Evolutionary conservation across 2,797 vertebrate species (phyloP), one percentile per base, ranked within the genome.

Genomic region (Diplodus sargus): DNA sequence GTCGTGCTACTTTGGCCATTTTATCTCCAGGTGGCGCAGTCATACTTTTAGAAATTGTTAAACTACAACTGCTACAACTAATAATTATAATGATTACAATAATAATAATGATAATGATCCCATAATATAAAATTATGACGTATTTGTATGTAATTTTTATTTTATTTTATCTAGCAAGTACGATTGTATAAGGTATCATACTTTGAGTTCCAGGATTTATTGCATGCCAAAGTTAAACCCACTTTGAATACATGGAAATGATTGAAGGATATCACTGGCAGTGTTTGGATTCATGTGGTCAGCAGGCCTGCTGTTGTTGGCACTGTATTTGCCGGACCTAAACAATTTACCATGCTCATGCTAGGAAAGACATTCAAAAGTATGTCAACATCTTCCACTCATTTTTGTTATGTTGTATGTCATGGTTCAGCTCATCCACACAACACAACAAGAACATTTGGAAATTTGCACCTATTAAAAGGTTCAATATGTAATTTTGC

Each of bases 201-300:
- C 45, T 47, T 68, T 76, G 25, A 57, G 2, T 39, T 69, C 16
- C 30, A 14, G 1, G 11, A 13, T n/a, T 65, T 20, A 74, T 63
- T 80, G 30, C 63, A 87, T 74, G 70, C 68, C 68, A 82, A 82
- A 73, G 56, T 85, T 86, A 57, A 81, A 70, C 47, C 60, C 71
- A 57, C 74, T 93, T 93, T 93, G 83, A 89, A 85, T 92, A 72
- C 53, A 93, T 92, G 89, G 13, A 92, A 94, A 91, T 77, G 0
- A 79, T 60, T 30, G 52, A 5, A 70, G 63, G 22, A 59, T 79
- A 74, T 58, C 58, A 84, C 58, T 72, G 47, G 62, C 56, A 69
- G 15, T 74, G 47, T 51, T 60, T 74, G 66, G 39, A 79, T 74
- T 66, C 30, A 51, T 74, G 77, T 79, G 23, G 61, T 84, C 58